phyloP scores from a whole-genome alignment of 2,797 vertebrate genomes.

The Rhabdophis nuchalis region DNA sequence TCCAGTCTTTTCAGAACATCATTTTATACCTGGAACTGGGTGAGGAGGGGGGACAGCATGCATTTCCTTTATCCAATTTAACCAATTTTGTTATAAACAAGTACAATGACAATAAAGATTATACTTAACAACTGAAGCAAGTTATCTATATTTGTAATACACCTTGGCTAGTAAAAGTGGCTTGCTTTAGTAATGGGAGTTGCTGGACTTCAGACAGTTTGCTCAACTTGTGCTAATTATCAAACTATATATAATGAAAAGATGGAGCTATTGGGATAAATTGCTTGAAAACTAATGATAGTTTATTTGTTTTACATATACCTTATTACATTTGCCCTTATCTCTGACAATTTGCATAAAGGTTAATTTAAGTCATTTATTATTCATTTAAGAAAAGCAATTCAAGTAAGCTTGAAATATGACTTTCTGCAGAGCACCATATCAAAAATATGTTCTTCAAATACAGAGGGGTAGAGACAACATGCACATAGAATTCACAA shows the following conservation, averaged over 20 bases:
- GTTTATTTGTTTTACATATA: not conserved
- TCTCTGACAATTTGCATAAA: conserved; percentile 6
- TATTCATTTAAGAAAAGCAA: conserved; percentile 4
- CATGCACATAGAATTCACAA: no score
- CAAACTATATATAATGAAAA: not conserved
- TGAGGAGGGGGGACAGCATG: not conserved
- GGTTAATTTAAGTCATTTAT: conserved; percentile 7
- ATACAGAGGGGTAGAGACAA: not conserved
- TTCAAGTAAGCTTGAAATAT: not conserved
- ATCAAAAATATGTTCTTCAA: not conserved
- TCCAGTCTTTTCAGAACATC: not conserved
- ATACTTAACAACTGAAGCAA: not conserved
- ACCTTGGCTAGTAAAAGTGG: not conserved
- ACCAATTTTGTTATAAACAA: no score
- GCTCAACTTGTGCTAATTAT: not conserved
- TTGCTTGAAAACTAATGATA: conserved; percentile 16
- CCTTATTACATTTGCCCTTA: not conserved
- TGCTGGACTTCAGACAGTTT: not conserved
- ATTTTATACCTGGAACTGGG: not conserved
- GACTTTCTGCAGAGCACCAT: not conserved
- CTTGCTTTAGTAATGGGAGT: not conserved
- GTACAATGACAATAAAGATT: no score
- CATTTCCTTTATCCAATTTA: no score
- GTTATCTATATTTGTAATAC: accelerated
- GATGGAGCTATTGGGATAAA: not conserved